Percentiles rank a stretch among this genome's conserved stretches.
Evolutionary conservation across 2,888 invertebrate species (phyloP).

Genomic region (Steromphala cineraria): DNA sequence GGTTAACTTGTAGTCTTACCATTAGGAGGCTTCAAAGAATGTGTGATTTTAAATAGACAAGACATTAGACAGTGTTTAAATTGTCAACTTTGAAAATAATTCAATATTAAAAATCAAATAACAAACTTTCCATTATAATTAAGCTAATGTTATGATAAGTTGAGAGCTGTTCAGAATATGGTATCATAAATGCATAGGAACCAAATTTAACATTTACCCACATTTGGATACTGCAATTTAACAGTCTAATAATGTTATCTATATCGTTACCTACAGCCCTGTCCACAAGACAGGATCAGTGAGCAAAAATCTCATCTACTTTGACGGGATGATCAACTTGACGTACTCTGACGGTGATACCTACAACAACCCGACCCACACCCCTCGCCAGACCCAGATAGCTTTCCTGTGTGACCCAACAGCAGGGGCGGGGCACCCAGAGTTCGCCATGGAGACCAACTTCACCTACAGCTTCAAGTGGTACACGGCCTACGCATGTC

Average conservation of each 20-base stretch:
- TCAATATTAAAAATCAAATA: no score
- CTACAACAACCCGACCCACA: constrained; percentile 55
- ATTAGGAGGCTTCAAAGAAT: no score
- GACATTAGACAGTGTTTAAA: no score
- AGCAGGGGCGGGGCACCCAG: constrained; percentile 66
- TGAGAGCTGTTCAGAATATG: no score
- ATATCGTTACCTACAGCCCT: constrained; percentile 33
- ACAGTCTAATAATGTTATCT: neutral
- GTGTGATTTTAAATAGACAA: no score
- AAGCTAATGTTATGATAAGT: no score
- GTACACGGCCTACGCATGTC: constrained; percentile 66
- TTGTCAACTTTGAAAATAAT: no score
- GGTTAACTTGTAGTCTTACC: no score
- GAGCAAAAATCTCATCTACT: constrained; percentile 59
- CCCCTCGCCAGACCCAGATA: constrained; percentile 66
- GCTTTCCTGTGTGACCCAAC: constrained; percentile 70
- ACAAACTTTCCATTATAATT: no score
- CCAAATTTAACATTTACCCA: no score
- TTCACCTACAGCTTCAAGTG: constrained; percentile 66
- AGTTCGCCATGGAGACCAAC: constrained; percentile 63
- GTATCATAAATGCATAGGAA: no score
- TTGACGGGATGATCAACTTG: constrained; percentile 72
- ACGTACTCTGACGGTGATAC: constrained; percentile 68
- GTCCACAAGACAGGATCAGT: constrained; percentile 56
- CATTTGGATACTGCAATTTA: neutral